These are phyloP conservation scores for Apis florea DNA, from an alignment of 1,140 invertebrate species.

Conservation along the genomic window DNA sequence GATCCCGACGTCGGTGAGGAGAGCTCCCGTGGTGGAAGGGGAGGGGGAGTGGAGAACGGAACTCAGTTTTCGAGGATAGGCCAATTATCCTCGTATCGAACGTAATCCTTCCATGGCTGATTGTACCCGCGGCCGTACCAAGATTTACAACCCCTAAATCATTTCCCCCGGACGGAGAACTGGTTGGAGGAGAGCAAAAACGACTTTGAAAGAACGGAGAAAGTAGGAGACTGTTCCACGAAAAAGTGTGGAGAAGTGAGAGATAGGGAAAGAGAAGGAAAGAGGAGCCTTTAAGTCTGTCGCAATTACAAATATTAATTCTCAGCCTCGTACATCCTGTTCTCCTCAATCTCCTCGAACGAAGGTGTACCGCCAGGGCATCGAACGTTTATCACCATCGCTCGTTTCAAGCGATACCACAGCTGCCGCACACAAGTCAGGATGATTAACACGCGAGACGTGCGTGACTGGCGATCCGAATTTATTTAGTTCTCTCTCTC, in stretches of 20 bases:
- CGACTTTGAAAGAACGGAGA: not conserved
- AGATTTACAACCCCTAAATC: constrained; percentile 71
- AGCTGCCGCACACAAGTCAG: constrained; percentile 71
- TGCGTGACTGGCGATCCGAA: constrained; percentile 75
- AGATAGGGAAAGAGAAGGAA: not conserved
- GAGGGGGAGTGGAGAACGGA: not conserved
- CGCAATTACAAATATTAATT: constrained; percentile 73
- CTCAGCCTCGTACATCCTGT: constrained; percentile 33
- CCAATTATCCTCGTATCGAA: constrained; percentile 65
- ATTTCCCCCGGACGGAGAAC: constrained; percentile 23
- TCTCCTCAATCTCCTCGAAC: constrained; percentile 38
- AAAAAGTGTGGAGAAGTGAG: not conserved
- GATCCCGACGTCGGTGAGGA: constrained; percentile 2
- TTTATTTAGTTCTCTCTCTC: constrained; percentile 68
- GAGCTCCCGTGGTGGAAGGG: not conserved
- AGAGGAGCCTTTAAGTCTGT: too few relatives aligned
- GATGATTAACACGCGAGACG: constrained; percentile 74
- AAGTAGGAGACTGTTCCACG: not conserved
- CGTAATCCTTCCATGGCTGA: constrained; percentile 52
- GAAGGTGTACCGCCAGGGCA: constrained; percentile 51
- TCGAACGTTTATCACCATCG: constrained; percentile 74
- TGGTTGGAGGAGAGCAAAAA: constrained; percentile 16
- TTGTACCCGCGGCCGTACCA: constrained; percentile 57
- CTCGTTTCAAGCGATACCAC: constrained; percentile 62
- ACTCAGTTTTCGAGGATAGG: constrained; percentile 38